Evolutionary conservation across 2,888 invertebrate genomes (phyloP), one percentile per base, ranked within the genome.

Genomic region (Julus scanicus): DNA sequence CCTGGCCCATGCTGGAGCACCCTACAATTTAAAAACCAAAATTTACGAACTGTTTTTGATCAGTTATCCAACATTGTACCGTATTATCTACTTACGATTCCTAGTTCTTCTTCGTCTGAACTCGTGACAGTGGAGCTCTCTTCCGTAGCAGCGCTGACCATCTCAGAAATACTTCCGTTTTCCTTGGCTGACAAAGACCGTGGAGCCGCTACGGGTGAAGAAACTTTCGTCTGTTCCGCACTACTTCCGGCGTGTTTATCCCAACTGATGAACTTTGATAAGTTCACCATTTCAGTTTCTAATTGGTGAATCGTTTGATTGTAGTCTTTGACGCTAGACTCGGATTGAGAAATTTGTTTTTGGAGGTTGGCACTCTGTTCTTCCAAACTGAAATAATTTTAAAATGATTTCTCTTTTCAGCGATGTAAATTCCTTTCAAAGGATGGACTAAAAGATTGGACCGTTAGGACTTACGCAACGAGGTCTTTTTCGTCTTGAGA

Each of bases 1-100:
- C 37, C 85, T 86, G 6, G 88, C 88, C 89, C 89, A 88, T 15
- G 48, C 88, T 53, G 89, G 89, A 37, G 44, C 80, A 57, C 85
- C 85, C 89, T 89, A 13, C 17, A 53, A 84, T 57, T 57, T 63
- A 71, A 39, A 86, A 71, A 86, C 39, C 80, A 49, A 86, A 86
- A 71, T 6, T 20, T 2, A 49, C n/a, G n/a, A n/a, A n/a, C n/a
- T 49, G 6, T 86, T 39, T 48, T 3, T 48, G 6, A 63, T n/a
- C 44, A 37, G n/a, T 29, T 71, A 80, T 15, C 29, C 17, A 71
- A 71, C n/a, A 87, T n/a, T 63, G 9, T 53, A 17, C 57, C 29
- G 4, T 20, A 17, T 8, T 4, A 13, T 63, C 3, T 71, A 40
- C 44, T 71, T 39, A 57, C 44, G 8, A 87, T 71, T 87, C 40